These are phyloP conservation scores for Galbula dea DNA, from an alignment of 2,113 vertebrate species.

Conservation along the genomic window DNA sequence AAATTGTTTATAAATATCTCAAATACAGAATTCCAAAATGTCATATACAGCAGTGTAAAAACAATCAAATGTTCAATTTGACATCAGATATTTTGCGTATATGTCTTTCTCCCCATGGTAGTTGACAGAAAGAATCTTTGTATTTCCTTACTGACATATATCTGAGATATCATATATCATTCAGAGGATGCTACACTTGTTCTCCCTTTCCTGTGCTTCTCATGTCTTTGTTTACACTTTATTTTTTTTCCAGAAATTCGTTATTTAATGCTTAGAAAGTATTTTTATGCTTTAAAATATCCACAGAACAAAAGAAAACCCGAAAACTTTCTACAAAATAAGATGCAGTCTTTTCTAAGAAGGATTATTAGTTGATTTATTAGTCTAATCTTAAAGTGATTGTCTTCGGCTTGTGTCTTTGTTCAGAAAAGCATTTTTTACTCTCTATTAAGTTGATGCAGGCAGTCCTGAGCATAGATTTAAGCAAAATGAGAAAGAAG, in stretches of 20 bases:
- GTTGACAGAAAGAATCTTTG: not conserved
- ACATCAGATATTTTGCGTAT: not conserved
- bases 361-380: not conserved
- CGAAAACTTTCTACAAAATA: not conserved
- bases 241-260: not conserved
- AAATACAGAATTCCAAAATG: not conserved
- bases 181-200: not conserved
- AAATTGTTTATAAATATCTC: not conserved
- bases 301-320: not conserved
- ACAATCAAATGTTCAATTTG: not conserved
- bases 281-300: not conserved
- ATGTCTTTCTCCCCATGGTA: not conserved
- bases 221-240: not conserved
- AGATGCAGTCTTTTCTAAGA: not conserved
- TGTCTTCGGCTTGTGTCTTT: not conserved
- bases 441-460: not conserved
- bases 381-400: not conserved
- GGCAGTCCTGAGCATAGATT: not conserved
- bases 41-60: not conserved
- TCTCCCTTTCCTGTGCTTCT: not conserved
- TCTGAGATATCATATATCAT: not conserved
- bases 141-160: not conserved
- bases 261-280: not conserved
- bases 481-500: not conserved
- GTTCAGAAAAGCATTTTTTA: not conserved